A percentile compares a stretch with the other conserved stretches of the same genome.
These are phyloP conservation scores for Rallus limicola DNA, from an alignment of 2,113 vertebrate species.

Conservation along the genomic window DNA sequence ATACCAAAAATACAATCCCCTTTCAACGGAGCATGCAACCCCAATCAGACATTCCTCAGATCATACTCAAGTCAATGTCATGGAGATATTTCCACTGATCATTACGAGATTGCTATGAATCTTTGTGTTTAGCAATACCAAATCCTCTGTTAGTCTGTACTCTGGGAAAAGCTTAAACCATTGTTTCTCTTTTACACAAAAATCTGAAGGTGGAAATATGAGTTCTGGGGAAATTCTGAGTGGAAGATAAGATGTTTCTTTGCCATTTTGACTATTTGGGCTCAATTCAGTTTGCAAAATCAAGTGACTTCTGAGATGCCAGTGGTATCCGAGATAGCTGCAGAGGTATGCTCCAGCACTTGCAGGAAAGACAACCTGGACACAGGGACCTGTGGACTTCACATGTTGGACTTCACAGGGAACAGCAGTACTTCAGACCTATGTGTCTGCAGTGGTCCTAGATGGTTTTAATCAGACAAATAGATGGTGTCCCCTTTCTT, in stretches of 20 bases:
- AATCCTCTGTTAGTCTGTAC: background rate
- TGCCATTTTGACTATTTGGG: background rate
- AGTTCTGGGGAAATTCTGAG: background rate
- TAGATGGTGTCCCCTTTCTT: background rate
- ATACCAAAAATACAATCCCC: background rate
- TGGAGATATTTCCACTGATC: background rate
- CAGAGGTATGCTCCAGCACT: background rate
- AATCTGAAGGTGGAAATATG: background rate
- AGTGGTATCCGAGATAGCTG: background rate
- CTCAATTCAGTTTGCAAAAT: background rate
- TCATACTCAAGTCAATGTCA: background rate
- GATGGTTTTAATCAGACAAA: background rate
- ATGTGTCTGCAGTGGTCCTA: background rate
- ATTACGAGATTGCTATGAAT: background rate
- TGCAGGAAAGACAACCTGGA: background rate
- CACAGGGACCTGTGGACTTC: background rate
- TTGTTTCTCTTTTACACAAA: background rate
- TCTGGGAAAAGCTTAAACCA: background rate
- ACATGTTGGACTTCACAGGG: too few species aligned
- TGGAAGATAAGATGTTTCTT: background rate
- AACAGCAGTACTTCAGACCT: too few species aligned
- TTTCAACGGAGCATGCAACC: background rate
- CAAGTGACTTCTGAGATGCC: background rate
- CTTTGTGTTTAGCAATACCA: background rate
- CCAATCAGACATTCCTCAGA: background rate